Base-by-base conservation (phyloP, 1,140 invertebrate genomes). In the Orussus abietinus region DNA sequence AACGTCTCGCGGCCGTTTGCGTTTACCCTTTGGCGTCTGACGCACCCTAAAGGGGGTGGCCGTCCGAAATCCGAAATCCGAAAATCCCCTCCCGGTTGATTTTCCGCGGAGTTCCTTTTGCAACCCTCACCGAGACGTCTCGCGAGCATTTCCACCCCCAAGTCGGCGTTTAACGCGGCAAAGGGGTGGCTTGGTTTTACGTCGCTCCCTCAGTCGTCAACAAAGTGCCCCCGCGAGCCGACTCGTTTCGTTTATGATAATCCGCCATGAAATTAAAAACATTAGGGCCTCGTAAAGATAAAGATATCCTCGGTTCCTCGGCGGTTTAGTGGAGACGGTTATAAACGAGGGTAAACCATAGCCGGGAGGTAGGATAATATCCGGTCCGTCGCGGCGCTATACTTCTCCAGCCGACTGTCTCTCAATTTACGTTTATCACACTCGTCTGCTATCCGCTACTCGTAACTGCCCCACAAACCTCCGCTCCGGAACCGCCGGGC, bases 281-380 rank as follows among this genome's bases (percentile, higher is more conserved):
- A 57, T 62, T 61, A 63, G 49, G 48, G 49, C 42, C 48, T 59
- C 62, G 43, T 64, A 63, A 64, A 63, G 53, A 62, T 61, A 53
- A 59, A 61, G 50, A 60, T 60, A 64, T 62, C 39, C 43, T 34
- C 36, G 39, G 20, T 18, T 36, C 20, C n/a, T 19, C 18, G 36
- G 29, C 29, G 42, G 41, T 46, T 41, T 20, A 47, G 28, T 40
- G 9, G 30, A 6, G 22, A 25, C 25, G 44, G 43, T 46, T 56
- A 49, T 53, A 53, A 56, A 50, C 34, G 41, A 45, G 38, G 45
- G 42, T 40, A 38, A 49, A 48, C 38, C 37, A 49, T 51, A 53
- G 53, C 38, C 25, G 22, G 13, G 35, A 39, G 26, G 26, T 21
- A 31, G 45, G 41, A 54, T 56, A 59, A 55, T 55, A 59, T 53